Evolutionary conservation across 37 sponge, comb jelly and placozoan genomes (phyloP).

Genomic region (Cliona cf. orientalis): DNA sequence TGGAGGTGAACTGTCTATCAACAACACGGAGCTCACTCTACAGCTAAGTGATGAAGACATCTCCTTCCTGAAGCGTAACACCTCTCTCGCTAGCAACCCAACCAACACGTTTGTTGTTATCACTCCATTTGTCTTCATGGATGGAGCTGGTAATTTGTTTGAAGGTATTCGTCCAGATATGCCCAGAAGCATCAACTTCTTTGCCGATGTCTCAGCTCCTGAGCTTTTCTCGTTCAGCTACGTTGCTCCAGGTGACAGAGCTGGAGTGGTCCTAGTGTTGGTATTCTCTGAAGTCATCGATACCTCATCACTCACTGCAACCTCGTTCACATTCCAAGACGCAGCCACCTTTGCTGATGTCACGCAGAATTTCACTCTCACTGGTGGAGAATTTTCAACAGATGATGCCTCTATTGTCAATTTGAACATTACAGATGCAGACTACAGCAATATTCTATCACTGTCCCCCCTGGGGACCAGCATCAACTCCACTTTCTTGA

Average conservation of each 20-base stretch:
- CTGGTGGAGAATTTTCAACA: constrained; percentile 25
- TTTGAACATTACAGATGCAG: constrained; percentile 69
- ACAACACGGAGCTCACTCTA: constrained; percentile 27
- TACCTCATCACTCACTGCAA: constrained; percentile 42
- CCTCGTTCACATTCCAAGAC: constrained; percentile 60
- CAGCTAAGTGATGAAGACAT: constrained; percentile 64
- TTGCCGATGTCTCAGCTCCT: constrained; percentile 57
- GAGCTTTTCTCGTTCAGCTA: constrained; percentile 60
- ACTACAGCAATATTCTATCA: constrained; percentile 43
- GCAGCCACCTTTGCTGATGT: constrained; percentile 8
- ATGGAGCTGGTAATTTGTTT: constrained; percentile 67
- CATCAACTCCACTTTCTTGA: constrained; percentile 62
- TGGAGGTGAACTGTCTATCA: constrained; percentile 49
- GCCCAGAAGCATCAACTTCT: constrained; percentile 40
- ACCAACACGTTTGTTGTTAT: constrained; percentile 62
- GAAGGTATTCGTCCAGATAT: constrained; percentile 49
- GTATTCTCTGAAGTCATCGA: constrained; percentile 80
- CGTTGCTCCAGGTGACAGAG: constrained; percentile 68
- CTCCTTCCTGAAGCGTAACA: constrained; percentile 47
- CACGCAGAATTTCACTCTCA: constrained; percentile 30
- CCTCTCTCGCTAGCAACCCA: constrained; percentile 50
- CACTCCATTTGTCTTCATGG: constrained; percentile 57
- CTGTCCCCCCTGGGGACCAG: constrained; percentile 53
- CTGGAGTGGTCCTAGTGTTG: constrained; percentile 68
- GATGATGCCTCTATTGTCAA: constrained; percentile 26